Evolutionary conservation across 2,797 vertebrate species (phyloP), one percentile per base, ranked within the genome.

Genomic region (Acanthiza pusilla): DNA sequence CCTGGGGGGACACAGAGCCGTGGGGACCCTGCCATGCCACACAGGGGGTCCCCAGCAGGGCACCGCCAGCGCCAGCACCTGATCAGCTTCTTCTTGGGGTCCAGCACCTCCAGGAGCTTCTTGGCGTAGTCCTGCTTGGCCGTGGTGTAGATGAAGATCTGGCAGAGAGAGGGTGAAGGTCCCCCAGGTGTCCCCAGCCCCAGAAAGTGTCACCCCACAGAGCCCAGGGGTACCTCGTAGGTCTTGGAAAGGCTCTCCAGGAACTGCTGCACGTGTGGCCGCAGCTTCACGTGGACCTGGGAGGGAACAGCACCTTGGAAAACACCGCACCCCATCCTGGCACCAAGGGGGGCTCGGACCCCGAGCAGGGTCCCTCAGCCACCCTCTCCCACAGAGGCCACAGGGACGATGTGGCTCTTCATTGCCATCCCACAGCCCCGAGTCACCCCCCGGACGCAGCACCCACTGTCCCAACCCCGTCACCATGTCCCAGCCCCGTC

Each of bases 71-170:
- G 6, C 17, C 76, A 84, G 61, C 88, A 99, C 99, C 98, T 98
- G 88, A 99, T 98, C 50, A 98, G 90, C 85, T 98, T 98, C 88
- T 96, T 98, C 88, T 92, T 97, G 10, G 98, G 98, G 93, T 99
- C 98, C 96, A 99, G 94, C 78, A 98, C 95, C 76, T 98, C 98
- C 94, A 99, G 87, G 34, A 99, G 98, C 96, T 98, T 98, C 97
- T 98, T 98, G 0, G 98, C 98, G 4, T 98, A 99, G 51, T 98
- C 98, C 89, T 97, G 98, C 96, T 99, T 99, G 0, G 98, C 98
- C 10, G 98, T 98, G 1, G 99, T 99, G 95, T 98, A 99, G 96
- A 99, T 85, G 94, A 99, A 98, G 93, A 99, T 98, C 99, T 99
- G 63, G 51, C 23, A 38, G 38, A 48, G 38, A n/a, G 25, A 7